Conservation (phyloP, 2,888 invertebrate genomes). For the Cheilosia soror region DNA sequence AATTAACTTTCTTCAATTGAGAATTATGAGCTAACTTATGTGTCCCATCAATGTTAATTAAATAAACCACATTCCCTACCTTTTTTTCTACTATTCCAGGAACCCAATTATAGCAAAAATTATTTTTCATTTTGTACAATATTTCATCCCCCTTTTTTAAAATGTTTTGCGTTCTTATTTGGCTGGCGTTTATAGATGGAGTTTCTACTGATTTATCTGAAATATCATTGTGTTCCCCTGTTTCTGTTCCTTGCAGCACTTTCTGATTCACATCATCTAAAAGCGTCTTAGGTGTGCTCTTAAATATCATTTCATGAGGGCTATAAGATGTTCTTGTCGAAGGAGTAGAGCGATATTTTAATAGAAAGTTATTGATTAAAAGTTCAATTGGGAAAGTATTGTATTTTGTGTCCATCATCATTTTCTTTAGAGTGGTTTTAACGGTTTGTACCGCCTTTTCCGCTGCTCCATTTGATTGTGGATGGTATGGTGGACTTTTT, state of each 20-base stretch:
- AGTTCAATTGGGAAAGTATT: too few species aligned
- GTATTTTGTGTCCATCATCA: conserved; percentile 10
- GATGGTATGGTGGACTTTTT: conserved; percentile 20
- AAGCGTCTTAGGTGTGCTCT: conserved; percentile 3
- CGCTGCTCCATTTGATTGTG: not conserved
- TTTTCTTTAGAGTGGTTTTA: conserved; percentile 1
- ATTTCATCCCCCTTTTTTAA: not conserved
- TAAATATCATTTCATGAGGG: conserved; percentile 34
- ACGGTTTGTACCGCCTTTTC: conserved; percentile 1
- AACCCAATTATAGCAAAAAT: not conserved
- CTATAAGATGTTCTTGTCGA: conserved; percentile 6
- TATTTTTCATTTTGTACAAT: not conserved
- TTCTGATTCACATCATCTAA: not conserved
- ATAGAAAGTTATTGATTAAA: conserved; percentile 23
- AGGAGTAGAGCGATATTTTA: conserved; percentile 29
- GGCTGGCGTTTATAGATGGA: not conserved
- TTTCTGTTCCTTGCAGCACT: not conserved
- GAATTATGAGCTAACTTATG: too few species aligned
- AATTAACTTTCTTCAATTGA: too few species aligned
- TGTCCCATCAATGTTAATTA: too few species aligned
- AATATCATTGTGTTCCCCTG: too few species aligned
- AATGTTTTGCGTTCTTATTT: not conserved
- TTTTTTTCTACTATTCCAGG: too few species aligned
- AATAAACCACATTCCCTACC: too few species aligned
- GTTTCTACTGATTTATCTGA: too few species aligned